These are phyloP conservation scores for Melanostoma mellinum DNA, from an alignment of 2,888 invertebrate species.

Conservation along the genomic window DNA sequence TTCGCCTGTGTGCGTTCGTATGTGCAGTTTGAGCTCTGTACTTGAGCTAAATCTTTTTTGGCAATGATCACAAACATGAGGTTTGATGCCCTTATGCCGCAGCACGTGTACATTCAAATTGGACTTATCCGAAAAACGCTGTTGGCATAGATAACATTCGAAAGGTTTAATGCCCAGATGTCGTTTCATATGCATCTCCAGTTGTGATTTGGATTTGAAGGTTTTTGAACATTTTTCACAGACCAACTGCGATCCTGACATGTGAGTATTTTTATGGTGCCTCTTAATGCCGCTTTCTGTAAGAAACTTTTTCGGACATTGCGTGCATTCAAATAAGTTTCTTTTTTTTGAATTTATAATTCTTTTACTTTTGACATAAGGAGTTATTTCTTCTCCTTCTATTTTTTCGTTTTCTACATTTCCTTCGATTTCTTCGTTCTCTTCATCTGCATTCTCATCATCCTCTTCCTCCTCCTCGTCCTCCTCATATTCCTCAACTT, in stretches of 20 bases:
- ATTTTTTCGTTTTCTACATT: conserved; percentile 1
- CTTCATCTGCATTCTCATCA: neutral
- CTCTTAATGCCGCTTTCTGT: conserved; percentile 33
- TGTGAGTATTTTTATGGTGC: conserved; percentile 40
- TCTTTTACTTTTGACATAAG: neutral
- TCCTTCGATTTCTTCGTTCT: neutral
- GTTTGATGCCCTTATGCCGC: conserved; percentile 79
- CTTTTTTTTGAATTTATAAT: conserved; percentile 15
- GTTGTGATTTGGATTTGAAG: conserved; percentile 30
- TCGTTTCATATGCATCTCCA: conserved; percentile 39
- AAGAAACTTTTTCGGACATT: conserved; percentile 39
- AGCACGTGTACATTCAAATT: conserved; percentile 79
- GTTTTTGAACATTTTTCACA: conserved; percentile 44
- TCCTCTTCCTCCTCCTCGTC: neutral
- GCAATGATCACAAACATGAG: conserved; percentile 78
- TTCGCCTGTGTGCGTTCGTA: conserved; percentile 66
- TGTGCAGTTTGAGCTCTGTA: conserved; percentile 67
- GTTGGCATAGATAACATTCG: conserved; percentile 78
- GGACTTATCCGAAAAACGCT: conserved; percentile 78
- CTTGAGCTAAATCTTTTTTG: conserved; percentile 76
- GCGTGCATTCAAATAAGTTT: conserved; percentile 29
- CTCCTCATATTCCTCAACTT: neutral
- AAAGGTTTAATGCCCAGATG: conserved; percentile 55
- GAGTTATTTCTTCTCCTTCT: neutral
- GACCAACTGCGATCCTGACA: neutral